Conservation (phyloP, 2,888 invertebrate genomes). For the Drosophila pseudotakahashii region DNA sequence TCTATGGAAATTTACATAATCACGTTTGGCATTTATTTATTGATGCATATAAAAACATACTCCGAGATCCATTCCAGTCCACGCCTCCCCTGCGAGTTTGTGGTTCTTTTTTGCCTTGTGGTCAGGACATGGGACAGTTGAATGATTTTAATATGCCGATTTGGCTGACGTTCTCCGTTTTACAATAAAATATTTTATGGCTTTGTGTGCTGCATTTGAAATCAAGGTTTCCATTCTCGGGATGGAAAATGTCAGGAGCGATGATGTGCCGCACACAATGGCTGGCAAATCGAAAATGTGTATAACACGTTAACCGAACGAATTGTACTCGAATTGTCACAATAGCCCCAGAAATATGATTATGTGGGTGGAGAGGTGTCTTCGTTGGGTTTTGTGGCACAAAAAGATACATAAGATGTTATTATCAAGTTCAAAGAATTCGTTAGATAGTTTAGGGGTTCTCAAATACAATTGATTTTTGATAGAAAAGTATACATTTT, state of each 20-base stretch:
- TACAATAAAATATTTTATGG: slow-evolving; percentile 70
- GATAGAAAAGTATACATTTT: not conserved
- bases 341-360: slow-evolving; percentile 17
- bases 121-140: slow-evolving; percentile 59
- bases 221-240: slow-evolving; percentile 44
- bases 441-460: not conserved
- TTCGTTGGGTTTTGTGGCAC: not conserved
- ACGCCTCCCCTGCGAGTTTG: not conserved
- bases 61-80: slow-evolving; percentile 32
- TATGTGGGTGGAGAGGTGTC: not conserved
- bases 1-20: slow-evolving; percentile 76
- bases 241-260: slow-evolving; percentile 25
- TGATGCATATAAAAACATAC: slow-evolving; percentile 68
- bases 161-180: slow-evolving; percentile 47
- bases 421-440: not conserved
- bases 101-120: slow-evolving; percentile 36
- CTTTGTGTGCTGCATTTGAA: slow-evolving; percentile 69
- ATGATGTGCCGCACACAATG: slow-evolving; percentile 29
- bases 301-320: slow-evolving; percentile 40
- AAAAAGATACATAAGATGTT: not conserved
- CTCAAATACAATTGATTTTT: not conserved
- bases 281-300: slow-evolving; percentile 39
- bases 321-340: slow-evolving; percentile 27
- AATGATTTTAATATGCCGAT: slow-evolving; percentile 63
- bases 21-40: slow-evolving; percentile 79